A percentile compares a stretch with the other conserved stretches of the same genome.
Conservation (phyloP, 2,888 invertebrate genomes). For the Imbricaverruca yamaguchii region DNA sequence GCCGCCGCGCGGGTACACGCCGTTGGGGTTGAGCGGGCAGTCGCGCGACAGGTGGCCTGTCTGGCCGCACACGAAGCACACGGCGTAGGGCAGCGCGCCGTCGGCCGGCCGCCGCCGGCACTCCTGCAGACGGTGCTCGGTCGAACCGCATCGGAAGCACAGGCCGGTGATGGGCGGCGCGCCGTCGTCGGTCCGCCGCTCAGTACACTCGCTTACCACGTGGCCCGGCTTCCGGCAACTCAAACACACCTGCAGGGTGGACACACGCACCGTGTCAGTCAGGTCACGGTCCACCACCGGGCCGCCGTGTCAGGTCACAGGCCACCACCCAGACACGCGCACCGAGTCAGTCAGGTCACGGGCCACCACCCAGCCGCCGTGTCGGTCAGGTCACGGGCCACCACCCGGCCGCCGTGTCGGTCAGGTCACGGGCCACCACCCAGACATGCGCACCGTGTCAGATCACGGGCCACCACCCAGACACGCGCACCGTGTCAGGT, state of each 20-base stretch:
- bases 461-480: too few species aligned
- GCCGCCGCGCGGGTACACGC: constrained; percentile 77
- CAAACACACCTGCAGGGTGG: constrained; percentile 39
- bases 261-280: neutral
- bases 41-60: constrained; percentile 79
- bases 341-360: too few species aligned
- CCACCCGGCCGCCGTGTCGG: too few species aligned
- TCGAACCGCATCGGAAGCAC: constrained; percentile 84
- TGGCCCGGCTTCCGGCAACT: constrained; percentile 45
- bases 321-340: too few species aligned
- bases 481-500: too few species aligned
- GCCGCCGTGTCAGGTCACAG: too few species aligned
- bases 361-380: neutral
- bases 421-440: too few species aligned
- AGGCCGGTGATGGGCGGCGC: constrained; percentile 49
- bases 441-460: too few species aligned
- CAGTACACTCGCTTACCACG: constrained; percentile 42
- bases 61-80: constrained; percentile 80
- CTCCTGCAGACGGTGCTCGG: constrained; percentile 61
- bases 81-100: constrained; percentile 47
- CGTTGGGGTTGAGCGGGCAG: constrained; percentile 79
- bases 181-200: constrained; percentile 33
- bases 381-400: too few species aligned
- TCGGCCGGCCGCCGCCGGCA: constrained; percentile 35
- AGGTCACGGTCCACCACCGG: neutral